Conservation (phyloP, 2,888 invertebrate species). For the Rugalucina vietnamica region DNA sequence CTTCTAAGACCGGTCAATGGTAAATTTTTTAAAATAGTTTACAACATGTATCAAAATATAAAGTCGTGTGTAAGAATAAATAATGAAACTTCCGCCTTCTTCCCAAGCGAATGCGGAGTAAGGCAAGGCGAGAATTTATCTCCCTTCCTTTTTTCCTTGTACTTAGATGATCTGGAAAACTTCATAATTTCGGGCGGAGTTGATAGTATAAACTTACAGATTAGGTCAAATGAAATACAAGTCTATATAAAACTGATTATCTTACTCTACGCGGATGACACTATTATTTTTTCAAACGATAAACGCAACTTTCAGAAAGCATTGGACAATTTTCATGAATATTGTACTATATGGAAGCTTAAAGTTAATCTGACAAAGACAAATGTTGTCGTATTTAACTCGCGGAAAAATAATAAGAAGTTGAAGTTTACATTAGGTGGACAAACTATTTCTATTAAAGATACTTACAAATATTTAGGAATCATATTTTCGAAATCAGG, state of each 20-base stretch:
- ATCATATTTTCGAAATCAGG: too few relatives aligned
- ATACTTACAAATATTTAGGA: too few relatives aligned
- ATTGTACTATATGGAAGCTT: constrained; percentile 37
- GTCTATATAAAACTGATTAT: constrained; percentile 19
- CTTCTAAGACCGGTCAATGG: not conserved
- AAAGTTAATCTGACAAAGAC: constrained; percentile 22
- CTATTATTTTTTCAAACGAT: constrained; percentile 25
- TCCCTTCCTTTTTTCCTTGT: constrained; percentile 34
- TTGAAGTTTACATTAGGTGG: too few relatives aligned
- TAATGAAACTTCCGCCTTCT: constrained; percentile 18
- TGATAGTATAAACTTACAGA: not conserved
- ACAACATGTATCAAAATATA: constrained; percentile 27
- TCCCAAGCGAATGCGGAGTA: constrained; percentile 14
- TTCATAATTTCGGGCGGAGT: constrained; percentile 12
- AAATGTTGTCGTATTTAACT: constrained; percentile 13
- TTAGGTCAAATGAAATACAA: not conserved
- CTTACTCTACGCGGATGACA: constrained; percentile 41
- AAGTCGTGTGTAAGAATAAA: constrained; percentile 34
- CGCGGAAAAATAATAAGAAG: too few relatives aligned
- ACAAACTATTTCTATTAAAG: too few relatives aligned
- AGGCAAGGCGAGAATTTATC: constrained; percentile 35
- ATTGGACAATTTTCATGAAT: constrained; percentile 21
- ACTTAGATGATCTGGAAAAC: constrained; percentile 38
- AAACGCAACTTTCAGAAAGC: constrained; percentile 4
- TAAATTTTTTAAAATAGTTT: constrained; percentile 1